A percentile compares a stretch with the other conserved stretches of the same genome.
Evolutionary conservation across 2,888 invertebrate genomes (phyloP).

Genomic region (Lordiphosa fenestrarum): DNA sequence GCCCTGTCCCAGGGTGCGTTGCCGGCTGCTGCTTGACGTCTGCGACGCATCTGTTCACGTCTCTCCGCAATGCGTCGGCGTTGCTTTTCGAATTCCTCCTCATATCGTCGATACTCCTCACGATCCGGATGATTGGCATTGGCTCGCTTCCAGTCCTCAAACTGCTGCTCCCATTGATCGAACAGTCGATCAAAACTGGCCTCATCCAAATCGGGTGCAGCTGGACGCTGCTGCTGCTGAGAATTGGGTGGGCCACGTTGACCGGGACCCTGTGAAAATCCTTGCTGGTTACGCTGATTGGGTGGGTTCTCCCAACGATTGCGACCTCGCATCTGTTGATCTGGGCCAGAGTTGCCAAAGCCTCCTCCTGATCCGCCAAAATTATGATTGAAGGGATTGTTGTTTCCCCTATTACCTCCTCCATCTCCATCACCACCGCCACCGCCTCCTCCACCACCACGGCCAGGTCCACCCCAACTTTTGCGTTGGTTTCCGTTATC

Average conservation of each 20-base stretch:
- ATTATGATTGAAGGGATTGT: slow-evolving; percentile 17
- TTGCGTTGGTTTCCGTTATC: slow-evolving; percentile 29
- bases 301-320: slow-evolving; percentile 15
- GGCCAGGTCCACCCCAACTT: slow-evolving; percentile 14
- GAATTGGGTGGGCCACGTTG: no score
- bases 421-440: background rate
- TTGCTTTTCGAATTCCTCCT: slow-evolving; percentile 93
- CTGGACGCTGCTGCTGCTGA: slow-evolving; percentile 84
- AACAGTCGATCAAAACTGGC: slow-evolving; percentile 93
- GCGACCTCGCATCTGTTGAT: slow-evolving; percentile 24
- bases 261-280: no score
- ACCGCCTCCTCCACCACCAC: slow-evolving; percentile 3
- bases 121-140: slow-evolving; percentile 96
- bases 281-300: slow-evolving; percentile 79
- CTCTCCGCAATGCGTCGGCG: slow-evolving; percentile 89
- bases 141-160: slow-evolving; percentile 93
- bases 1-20: background rate
- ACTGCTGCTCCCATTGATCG: slow-evolving; percentile 94
- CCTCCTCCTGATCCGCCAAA: slow-evolving; percentile 6
- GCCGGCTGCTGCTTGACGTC: slow-evolving; percentile 57
- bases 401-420: background rate
- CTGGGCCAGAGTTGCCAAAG: slow-evolving; percentile 20
- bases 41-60: slow-evolving; percentile 89
- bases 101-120: slow-evolving; percentile 91
- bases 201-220: slow-evolving; percentile 84